phyloP scores from a whole-genome alignment of 2,797 vertebrate species.

The Crenichthys baileyi region DNA sequence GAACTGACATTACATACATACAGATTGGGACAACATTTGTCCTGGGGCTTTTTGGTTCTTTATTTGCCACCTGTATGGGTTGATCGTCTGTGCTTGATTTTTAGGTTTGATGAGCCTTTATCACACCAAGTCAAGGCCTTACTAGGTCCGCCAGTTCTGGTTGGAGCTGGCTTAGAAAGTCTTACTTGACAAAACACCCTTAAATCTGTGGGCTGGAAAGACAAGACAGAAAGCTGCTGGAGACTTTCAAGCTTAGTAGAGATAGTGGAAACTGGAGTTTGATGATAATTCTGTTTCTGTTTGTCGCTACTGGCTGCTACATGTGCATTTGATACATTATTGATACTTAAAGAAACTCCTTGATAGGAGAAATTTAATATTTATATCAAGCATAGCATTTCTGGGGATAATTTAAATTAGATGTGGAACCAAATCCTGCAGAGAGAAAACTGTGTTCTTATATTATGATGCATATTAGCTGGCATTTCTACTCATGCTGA shows the following conservation, averaged over 20 bases:
- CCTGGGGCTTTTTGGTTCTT: background rate
- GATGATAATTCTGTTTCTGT: background rate
- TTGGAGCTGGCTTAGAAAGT: background rate
- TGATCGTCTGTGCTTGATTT: background rate
- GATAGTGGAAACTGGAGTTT: background rate
- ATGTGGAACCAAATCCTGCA: background rate
- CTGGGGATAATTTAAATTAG: background rate
- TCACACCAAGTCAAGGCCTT: background rate
- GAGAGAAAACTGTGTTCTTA: background rate
- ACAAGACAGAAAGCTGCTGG: constrained; percentile 2
- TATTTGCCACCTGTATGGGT: background rate
- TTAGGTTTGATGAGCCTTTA: background rate
- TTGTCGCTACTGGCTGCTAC: background rate
- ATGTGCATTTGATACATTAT: background rate
- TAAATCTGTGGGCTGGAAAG: background rate
- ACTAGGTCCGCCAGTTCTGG: too few species aligned
- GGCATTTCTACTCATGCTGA: background rate
- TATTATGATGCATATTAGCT: background rate
- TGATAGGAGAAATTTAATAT: background rate
- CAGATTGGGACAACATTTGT: background rate
- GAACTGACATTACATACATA: background rate
- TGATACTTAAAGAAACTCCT: background rate
- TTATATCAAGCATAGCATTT: constrained; percentile 6
- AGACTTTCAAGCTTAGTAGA: background rate
- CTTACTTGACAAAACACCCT: background rate